phyloP scores from a whole-genome alignment of 2,113 vertebrate species.

The Clarias macrocephalus region DNA sequence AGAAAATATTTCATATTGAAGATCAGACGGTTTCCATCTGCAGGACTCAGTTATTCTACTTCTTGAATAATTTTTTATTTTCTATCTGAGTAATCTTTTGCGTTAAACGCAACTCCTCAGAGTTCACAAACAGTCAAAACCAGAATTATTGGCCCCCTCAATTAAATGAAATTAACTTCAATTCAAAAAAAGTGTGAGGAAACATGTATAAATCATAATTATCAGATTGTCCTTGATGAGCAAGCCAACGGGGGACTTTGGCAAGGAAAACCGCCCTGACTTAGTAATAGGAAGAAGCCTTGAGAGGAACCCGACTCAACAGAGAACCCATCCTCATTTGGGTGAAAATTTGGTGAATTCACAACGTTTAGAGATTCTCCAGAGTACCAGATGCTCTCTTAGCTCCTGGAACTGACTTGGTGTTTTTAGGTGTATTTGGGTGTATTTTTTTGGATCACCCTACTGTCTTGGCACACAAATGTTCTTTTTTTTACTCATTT shows the following conservation, averaged over 20 bases:
- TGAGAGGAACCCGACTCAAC: too few relatives aligned
- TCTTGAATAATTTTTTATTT: neutral
- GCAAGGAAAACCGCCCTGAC: too few relatives aligned
- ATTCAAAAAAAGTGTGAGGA: too few relatives aligned
- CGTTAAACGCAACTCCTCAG: neutral
- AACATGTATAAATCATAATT: too few relatives aligned
- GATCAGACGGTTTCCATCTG: neutral
- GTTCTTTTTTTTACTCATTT: neutral
- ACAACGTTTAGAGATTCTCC: neutral
- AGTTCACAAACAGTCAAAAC: neutral
- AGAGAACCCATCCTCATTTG: too few relatives aligned
- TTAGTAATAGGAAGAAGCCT: too few relatives aligned
- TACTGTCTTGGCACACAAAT: neutral
- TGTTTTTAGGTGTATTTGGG: neutral
- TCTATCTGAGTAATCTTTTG: neutral
- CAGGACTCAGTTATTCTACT: neutral
- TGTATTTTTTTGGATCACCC: neutral
- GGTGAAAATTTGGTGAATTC: neutral
- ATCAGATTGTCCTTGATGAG: too few relatives aligned
- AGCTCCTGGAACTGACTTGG: neutral
- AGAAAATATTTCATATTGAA: neutral
- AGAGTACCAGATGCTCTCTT: neutral
- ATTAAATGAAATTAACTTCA: too few relatives aligned
- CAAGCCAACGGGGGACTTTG: too few relatives aligned
- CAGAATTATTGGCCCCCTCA: neutral